These are phyloP conservation scores for Homalodisca vitripennis DNA, from an alignment of 1,140 invertebrate species.

Conservation along the genomic window DNA sequence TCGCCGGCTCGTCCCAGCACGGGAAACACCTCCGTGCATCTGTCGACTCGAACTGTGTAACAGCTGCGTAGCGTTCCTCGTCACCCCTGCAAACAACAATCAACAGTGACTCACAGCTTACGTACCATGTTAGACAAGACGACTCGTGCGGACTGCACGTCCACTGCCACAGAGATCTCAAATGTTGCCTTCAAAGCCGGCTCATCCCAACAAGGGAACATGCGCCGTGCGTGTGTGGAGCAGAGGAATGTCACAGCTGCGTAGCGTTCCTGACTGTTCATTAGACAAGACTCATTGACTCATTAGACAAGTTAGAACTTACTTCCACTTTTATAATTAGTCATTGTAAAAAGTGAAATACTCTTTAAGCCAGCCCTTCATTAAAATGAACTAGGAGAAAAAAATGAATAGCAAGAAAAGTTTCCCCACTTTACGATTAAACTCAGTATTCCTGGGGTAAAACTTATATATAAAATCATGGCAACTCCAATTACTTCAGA, in stretches of 20 bases:
- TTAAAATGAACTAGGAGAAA: too few species aligned
- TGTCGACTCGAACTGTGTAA: constrained; percentile 93
- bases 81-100: constrained; percentile 48
- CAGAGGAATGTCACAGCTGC: constrained; percentile 81
- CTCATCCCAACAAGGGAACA: constrained; percentile 70
- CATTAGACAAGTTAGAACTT: too few species aligned
- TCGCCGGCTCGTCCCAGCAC: constrained; percentile 96
- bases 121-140: constrained; percentile 90
- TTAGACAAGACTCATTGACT: too few species aligned
- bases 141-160: constrained; percentile 59
- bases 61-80: constrained; percentile 78
- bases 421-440: too few species aligned
- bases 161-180: constrained; percentile 51
- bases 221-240: constrained; percentile 77
- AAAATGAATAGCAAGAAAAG: too few species aligned
- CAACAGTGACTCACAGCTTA: constrained; percentile 10
- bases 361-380: too few species aligned
- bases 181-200: constrained; percentile 64
- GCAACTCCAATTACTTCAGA: too few species aligned
- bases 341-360: too few species aligned
- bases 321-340: too few species aligned
- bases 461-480: too few species aligned
- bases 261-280: not conserved
- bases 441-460: too few species aligned
- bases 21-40: constrained; percentile 93